Evolutionary conservation across 2,797 vertebrate genomes (phyloP).

Genomic region (Gallinago nigripennis): DNA sequence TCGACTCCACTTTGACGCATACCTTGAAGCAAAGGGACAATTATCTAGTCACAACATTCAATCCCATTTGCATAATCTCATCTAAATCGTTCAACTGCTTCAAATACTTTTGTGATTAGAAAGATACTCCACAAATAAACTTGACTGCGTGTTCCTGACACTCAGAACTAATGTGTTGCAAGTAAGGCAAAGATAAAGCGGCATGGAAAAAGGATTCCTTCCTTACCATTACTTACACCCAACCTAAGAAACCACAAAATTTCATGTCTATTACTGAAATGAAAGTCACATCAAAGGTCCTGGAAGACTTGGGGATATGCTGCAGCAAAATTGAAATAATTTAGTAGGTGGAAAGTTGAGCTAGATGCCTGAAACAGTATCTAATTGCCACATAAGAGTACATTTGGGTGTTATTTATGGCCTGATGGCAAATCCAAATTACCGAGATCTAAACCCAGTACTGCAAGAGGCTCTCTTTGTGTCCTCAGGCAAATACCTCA

Average conservation of each 20-base stretch:
- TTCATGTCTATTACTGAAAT: background rate
- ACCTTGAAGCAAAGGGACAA: conserved; percentile 55
- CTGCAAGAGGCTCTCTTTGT: background rate
- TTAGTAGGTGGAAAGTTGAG: background rate
- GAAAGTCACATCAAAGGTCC: conserved; percentile 24
- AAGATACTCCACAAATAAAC: conserved; percentile 38
- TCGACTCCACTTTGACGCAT: conserved; percentile 1
- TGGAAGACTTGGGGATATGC: background rate
- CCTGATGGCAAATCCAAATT: background rate
- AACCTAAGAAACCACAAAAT: background rate
- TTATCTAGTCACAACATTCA: conserved; percentile 61
- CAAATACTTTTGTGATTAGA: conserved; percentile 26
- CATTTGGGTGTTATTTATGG: background rate
- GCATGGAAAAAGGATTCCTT: background rate
- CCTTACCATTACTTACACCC: background rate
- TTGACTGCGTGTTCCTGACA: background rate
- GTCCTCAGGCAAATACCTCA: background rate
- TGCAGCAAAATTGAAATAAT: background rate
- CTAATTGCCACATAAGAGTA: background rate
- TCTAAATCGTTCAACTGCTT: conserved; percentile 26
- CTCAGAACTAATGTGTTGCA: background rate
- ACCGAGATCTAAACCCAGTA: background rate
- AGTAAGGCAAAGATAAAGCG: background rate
- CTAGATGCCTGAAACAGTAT: background rate
- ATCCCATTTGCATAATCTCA: conserved; percentile 27